A percentile compares a stretch with the other conserved stretches of the same genome.
Conservation (phyloP, 2,888 invertebrate species). For the Aplocera efformata region DNA sequence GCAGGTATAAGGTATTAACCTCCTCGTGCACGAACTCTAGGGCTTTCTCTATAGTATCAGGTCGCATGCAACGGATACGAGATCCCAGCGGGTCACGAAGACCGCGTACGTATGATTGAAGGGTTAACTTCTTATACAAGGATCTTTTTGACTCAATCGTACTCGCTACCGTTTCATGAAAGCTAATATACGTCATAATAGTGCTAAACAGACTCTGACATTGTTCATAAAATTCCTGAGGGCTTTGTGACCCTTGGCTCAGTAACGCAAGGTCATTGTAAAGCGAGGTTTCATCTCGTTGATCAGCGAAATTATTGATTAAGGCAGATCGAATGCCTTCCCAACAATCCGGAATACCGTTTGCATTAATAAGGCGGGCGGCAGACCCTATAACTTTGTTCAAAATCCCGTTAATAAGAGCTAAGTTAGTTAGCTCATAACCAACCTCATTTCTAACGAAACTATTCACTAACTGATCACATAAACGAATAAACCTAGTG, state of each 20-base stretch:
- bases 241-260: constrained; percentile 21
- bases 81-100: constrained; percentile 28
- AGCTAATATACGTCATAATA: constrained; percentile 25
- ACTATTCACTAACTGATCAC: constrained; percentile 23
- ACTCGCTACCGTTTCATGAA: constrained; percentile 24
- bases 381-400: constrained; percentile 29
- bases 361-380: constrained; percentile 27
- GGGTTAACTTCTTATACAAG: constrained; percentile 27
- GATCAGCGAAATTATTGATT: constrained; percentile 30
- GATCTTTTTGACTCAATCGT: constrained; percentile 24
- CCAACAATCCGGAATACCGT: constrained; percentile 30
- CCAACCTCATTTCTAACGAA: constrained; percentile 3
- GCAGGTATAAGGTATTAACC: constrained; percentile 26
- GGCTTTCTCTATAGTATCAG: constrained; percentile 27
- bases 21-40: constrained; percentile 31
- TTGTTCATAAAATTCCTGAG: constrained; percentile 31
- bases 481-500: constrained; percentile 28
- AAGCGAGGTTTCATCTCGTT: constrained; percentile 28
- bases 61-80: constrained; percentile 32
- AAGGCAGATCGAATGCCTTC: constrained; percentile 22
- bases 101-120: constrained; percentile 29
- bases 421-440: constrained; percentile 10
- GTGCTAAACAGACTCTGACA: constrained; percentile 30
- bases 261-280: constrained; percentile 26
- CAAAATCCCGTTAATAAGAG: constrained; percentile 23